These are phyloP conservation scores for Agrilus biguttatus DNA, from an alignment of 2,888 invertebrate species.

Conservation along the genomic window DNA sequence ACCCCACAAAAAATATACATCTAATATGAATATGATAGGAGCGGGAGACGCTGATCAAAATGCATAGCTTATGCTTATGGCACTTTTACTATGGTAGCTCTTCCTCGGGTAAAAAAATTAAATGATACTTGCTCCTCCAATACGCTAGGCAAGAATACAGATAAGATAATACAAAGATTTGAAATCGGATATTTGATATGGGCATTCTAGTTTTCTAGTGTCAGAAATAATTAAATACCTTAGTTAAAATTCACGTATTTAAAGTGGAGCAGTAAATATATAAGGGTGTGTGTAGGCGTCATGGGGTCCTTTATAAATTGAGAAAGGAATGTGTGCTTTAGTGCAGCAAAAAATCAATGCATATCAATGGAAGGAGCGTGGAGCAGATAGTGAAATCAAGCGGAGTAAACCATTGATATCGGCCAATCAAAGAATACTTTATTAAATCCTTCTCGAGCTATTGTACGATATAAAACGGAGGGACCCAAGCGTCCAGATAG, in stretches of 20 bases:
- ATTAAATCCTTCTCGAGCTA: constrained; percentile 30
- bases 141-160: too few relatives aligned
- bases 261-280: too few relatives aligned
- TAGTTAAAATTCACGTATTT: too few relatives aligned
- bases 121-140: too few relatives aligned
- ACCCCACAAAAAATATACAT: constrained; percentile 25
- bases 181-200: too few relatives aligned
- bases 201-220: too few relatives aligned
- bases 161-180: too few relatives aligned
- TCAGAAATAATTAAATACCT: too few relatives aligned
- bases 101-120: too few relatives aligned
- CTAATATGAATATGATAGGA: constrained; percentile 30
- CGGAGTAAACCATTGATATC: constrained; percentile 25
- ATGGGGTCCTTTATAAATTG: not conserved
- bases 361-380: constrained; percentile 23
- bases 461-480: constrained; percentile 31
- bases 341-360: constrained; percentile 24
- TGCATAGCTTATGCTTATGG: constrained; percentile 27
- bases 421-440: constrained; percentile 30
- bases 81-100: constrained; percentile 14
- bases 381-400: constrained; percentile 11
- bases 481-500: constrained; percentile 24
- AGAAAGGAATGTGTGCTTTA: constrained; percentile 5
- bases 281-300: too few relatives aligned
- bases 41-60: constrained; percentile 29